Evolutionary conservation across 2,888 invertebrate genomes (phyloP).

Genomic region (Balanococcus diminutus): DNA sequence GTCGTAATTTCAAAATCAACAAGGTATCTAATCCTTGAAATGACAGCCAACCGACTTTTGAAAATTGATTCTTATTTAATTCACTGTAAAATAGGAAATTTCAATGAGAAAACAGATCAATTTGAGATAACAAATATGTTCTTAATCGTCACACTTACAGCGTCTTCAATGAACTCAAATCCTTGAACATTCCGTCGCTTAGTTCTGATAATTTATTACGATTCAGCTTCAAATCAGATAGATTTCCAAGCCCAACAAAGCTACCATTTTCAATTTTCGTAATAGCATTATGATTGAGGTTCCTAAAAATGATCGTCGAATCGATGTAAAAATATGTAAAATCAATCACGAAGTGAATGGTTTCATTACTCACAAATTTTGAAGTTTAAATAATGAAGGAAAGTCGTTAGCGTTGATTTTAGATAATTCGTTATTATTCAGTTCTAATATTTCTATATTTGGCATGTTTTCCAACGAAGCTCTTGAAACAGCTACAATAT

Average conservation of each 20-base stretch:
- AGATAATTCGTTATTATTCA: slow-evolving; percentile 78
- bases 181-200: slow-evolving; percentile 75
- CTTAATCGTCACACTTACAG: slow-evolving; percentile 53
- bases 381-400: slow-evolving; percentile 71
- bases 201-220: slow-evolving; percentile 75
- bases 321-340: too few relatives aligned
- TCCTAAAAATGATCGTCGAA: too few relatives aligned
- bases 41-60: slow-evolving; percentile 78
- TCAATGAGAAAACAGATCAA: too few relatives aligned
- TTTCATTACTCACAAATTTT: slow-evolving; percentile 69
- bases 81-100: slow-evolving; percentile 72
- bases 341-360: too few relatives aligned
- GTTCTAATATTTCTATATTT: slow-evolving; percentile 73
- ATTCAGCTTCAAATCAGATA: slow-evolving; percentile 78
- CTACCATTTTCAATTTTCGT: slow-evolving; percentile 72
- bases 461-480: slow-evolving; percentile 64
- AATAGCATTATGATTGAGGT: slow-evolving; percentile 72
- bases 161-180: slow-evolving; percentile 58
- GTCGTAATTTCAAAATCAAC: slow-evolving; percentile 76
- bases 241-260: slow-evolving; percentile 73
- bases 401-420: slow-evolving; percentile 71
- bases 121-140: neutral
- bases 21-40: slow-evolving; percentile 79
- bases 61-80: slow-evolving; percentile 81
- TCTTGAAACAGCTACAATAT: slow-evolving; percentile 63